A percentile compares a stretch with the other conserved stretches of the same genome.
These are phyloP conservation scores for Tuberolachnus salignus DNA, from an alignment of 2,888 invertebrate genomes.

Conservation along the genomic window DNA sequence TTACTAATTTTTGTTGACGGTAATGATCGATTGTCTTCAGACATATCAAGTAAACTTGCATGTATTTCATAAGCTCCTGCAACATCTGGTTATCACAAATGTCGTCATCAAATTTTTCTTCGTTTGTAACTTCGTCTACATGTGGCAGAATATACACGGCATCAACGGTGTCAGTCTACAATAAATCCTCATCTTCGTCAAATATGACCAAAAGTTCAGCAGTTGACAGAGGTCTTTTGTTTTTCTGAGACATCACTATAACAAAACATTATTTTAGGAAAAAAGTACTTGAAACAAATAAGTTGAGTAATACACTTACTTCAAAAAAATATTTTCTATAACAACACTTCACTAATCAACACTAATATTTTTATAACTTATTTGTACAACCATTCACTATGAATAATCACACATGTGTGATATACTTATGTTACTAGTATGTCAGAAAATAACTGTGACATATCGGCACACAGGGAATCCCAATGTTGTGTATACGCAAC, in stretches of 20 bases:
- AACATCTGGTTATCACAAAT: slow-evolving; percentile 15
- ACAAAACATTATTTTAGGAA: slow-evolving; percentile 8
- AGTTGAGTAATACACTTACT: slow-evolving; percentile 16
- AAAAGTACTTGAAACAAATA: not conserved
- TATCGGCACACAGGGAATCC: no score
- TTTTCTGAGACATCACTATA: slow-evolving; percentile 36
- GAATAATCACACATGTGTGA: no score
- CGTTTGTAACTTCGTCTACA: slow-evolving; percentile 30
- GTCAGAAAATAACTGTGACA: no score
- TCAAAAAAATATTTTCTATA: slow-evolving; percentile 14
- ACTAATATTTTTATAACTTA: slow-evolving; percentile 1
- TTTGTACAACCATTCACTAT: no score
- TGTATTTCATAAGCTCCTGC: slow-evolving; percentile 36
- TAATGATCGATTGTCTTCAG: slow-evolving; percentile 19
- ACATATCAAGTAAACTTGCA: slow-evolving; percentile 15
- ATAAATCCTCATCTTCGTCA: slow-evolving; percentile 28
- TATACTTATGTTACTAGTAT: no score
- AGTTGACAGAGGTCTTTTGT: no score
- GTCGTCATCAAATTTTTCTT: slow-evolving; percentile 28
- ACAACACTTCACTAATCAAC: slow-evolving; percentile 22
- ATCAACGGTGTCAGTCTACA: slow-evolving; percentile 16
- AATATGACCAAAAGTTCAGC: slow-evolving; percentile 15
- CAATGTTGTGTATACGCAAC: no score
- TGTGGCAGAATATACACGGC: slow-evolving; percentile 27
- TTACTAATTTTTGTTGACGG: slow-evolving; percentile 1